Evolutionary conservation across 2,888 invertebrate species (phyloP).

Genomic region (Oscheius myriophilus): DNA sequence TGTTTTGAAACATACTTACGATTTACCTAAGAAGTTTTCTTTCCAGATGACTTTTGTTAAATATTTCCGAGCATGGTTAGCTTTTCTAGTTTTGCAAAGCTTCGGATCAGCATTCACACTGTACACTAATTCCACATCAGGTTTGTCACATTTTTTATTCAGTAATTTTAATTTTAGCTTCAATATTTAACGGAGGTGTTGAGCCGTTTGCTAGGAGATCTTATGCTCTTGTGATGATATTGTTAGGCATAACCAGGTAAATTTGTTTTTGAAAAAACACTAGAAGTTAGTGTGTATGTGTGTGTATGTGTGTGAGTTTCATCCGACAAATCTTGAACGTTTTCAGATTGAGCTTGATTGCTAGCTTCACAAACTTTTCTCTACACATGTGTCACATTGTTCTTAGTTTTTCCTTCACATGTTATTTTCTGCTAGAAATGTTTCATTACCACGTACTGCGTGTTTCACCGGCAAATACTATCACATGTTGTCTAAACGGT

Average conservation of each 20-base stretch:
- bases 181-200: neutral
- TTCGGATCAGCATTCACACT: conserved; percentile 11
- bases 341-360: conserved; percentile 2
- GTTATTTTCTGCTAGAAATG: conserved; percentile 13
- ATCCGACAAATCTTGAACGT: too few species aligned
- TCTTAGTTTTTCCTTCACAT: neutral
- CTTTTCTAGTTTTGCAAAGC: conserved; percentile 15
- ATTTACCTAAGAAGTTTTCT: too few species aligned
- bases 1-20: too few species aligned
- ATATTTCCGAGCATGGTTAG: conserved; percentile 22
- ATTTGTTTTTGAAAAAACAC: neutral
- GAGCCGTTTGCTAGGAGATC: conserved; percentile 3
- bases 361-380: neutral
- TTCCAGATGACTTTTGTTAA: conserved; percentile 14
- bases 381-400: conserved; percentile 13
- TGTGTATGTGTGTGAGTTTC: too few species aligned
- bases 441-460: neutral
- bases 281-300: too few species aligned
- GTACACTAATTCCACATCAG: conserved; percentile 2
- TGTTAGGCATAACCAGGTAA: neutral
- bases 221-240: conserved; percentile 1
- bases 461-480: conserved; percentile 1
- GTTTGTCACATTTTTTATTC: neutral
- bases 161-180: neutral
- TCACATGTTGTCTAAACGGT: conserved; percentile 15